phyloP scores from a whole-genome alignment of 2,888 invertebrate genomes.

The Coecobrya sp. region DNA sequence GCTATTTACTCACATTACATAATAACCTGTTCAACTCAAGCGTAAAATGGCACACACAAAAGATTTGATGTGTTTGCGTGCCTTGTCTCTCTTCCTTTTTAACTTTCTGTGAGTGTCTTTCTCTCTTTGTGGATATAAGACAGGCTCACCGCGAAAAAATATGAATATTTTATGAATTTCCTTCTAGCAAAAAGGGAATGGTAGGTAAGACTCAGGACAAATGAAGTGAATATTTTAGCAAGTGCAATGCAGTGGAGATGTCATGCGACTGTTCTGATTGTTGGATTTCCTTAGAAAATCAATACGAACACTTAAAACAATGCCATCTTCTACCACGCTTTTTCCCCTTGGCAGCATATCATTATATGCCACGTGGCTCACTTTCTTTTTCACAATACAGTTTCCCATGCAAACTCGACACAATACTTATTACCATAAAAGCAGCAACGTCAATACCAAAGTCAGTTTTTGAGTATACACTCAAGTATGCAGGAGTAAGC shows the following conservation, averaged over 20 bases:
- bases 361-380: neutral
- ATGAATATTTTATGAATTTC: slow-evolving; percentile 45
- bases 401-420: neutral
- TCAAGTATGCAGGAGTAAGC: neutral
- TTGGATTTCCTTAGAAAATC: neutral
- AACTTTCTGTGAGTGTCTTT: neutral
- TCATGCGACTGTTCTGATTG: slow-evolving; percentile 5
- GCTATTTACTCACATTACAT: slow-evolving; percentile 54
- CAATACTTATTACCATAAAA: neutral
- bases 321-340: neutral
- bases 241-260: slow-evolving; percentile 25
- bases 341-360: neutral
- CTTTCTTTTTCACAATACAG: neutral
- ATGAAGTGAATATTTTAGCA: slow-evolving; percentile 29
- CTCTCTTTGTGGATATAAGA: neutral
- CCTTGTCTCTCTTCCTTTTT: neutral
- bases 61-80: neutral
- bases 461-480: neutral
- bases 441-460: neutral
- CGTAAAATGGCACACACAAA: neutral
- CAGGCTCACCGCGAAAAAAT: slow-evolving; percentile 27
- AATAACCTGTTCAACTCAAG: slow-evolving; percentile 17
- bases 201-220: neutral
- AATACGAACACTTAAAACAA: neutral
- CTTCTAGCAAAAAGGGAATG: slow-evolving; percentile 3